phyloP scores from a whole-genome alignment of 2,888 invertebrate species.

The Lacanobia oleracea region DNA sequence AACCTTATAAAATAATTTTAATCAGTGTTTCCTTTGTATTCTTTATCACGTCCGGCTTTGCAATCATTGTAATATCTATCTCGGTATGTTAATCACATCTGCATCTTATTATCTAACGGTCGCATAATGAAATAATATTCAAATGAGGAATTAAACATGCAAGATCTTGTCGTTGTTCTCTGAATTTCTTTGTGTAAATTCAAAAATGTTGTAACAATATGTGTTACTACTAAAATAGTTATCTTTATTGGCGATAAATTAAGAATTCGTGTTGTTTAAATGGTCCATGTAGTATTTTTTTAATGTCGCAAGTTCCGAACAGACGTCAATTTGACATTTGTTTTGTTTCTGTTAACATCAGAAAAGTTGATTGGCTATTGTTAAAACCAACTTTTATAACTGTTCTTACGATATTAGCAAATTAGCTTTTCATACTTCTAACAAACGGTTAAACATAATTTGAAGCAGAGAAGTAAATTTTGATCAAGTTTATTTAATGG shows the following conservation, averaged over 20 bases:
- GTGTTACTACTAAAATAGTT: conserved; percentile 16
- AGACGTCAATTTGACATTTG: background rate
- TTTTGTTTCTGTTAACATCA: background rate
- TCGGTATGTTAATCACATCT: conserved; percentile 52
- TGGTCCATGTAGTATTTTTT: background rate
- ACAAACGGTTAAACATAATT: background rate
- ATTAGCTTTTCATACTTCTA: background rate
- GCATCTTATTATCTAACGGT: conserved; percentile 50
- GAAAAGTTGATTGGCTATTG: background rate
- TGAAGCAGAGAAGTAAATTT: background rate
- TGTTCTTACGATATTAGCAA: background rate
- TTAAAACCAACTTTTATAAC: background rate
- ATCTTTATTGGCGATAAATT: conserved; percentile 34
- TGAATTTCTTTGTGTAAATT: conserved; percentile 33
- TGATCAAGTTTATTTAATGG: background rate
- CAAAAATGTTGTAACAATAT: conserved; percentile 26
- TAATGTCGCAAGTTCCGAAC: background rate
- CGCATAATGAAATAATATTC: conserved; percentile 53
- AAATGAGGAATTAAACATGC: conserved; percentile 59
- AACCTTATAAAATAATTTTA: conserved; percentile 6
- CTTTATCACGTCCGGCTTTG: conserved; percentile 51
- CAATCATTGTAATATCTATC: conserved; percentile 45
- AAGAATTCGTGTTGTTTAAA: conserved; percentile 3
- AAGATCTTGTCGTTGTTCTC: conserved; percentile 54
- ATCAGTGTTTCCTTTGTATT: conserved; percentile 45